A percentile compares a stretch with the other conserved stretches of the same genome.
Evolutionary conservation across 2,113 vertebrate species (phyloP).

Genomic region (Gymnorhina tibicen): DNA sequence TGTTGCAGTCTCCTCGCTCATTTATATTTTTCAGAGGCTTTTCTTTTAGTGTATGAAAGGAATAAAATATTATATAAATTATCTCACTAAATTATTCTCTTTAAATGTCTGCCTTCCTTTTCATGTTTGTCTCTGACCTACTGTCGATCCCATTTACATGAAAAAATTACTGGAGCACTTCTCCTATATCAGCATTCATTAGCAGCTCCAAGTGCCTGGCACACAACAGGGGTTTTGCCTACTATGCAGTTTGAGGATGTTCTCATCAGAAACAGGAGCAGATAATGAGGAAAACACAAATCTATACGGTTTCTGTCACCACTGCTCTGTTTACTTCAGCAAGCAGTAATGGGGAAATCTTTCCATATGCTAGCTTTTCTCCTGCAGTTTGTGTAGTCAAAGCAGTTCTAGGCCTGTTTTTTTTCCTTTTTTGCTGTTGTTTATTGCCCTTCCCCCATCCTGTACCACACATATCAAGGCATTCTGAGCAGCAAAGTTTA

Average conservation of each 20-base stretch:
- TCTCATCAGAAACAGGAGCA: neutral
- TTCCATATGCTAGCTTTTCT: neutral
- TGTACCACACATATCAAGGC: neutral
- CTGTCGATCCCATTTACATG: slow-evolving; percentile 38
- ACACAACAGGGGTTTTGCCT: slow-evolving; percentile 49
- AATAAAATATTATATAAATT: slow-evolving; percentile 49
- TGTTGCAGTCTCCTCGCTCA: neutral
- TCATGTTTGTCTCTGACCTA: slow-evolving; percentile 50
- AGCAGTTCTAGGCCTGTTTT: neutral
- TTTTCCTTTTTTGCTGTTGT: neutral
- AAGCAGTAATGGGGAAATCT: neutral
- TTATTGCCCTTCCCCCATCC: neutral
- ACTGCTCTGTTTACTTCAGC: neutral
- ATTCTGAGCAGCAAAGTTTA: neutral
- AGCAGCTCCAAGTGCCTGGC: slow-evolving; percentile 12
- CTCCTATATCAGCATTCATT: slow-evolving; percentile 51
- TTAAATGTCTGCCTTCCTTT: slow-evolving; percentile 34
- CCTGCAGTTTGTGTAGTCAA: neutral
- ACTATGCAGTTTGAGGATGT: slow-evolving; percentile 28
- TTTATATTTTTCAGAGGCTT: slow-evolving; percentile 28
- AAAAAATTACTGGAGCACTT: slow-evolving; percentile 25
- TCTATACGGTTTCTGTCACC: neutral
- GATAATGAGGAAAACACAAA: slow-evolving; percentile 51
- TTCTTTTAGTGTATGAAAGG: slow-evolving; percentile 19
- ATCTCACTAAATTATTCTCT: slow-evolving; percentile 50